phyloP scores from a whole-genome alignment of 2,113 vertebrate species.

The Ovis canadensis region DNA sequence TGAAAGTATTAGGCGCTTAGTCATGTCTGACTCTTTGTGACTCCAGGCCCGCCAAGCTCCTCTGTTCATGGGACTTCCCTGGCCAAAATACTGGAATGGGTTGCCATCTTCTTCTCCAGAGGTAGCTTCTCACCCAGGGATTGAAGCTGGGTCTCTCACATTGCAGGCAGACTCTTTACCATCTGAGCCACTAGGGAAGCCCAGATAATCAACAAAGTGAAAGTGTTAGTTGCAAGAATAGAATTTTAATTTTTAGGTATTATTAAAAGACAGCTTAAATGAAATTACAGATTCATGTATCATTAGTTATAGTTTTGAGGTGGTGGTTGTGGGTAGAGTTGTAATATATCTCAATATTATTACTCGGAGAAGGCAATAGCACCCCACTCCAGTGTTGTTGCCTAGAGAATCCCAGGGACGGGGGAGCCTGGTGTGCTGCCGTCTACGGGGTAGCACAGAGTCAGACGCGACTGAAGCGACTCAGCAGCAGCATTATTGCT shows the following conservation, averaged over 20 bases:
- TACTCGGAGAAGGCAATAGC: not conserved
- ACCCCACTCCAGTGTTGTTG: no score
- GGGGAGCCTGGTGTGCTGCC: no score
- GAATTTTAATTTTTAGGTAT: not conserved
- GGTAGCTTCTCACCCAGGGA: not conserved
- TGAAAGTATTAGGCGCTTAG: not conserved
- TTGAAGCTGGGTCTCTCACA: not conserved
- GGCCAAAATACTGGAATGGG: not conserved
- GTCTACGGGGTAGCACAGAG: no score
- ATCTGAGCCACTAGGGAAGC: not conserved
- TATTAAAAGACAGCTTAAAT: not conserved
- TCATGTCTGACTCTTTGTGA: not conserved
- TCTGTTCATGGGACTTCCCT: not conserved
- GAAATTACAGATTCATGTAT: not conserved
- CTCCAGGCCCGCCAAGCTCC: fast-evolving
- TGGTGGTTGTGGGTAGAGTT: not conserved
- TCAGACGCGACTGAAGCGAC: no score
- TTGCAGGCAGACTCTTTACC: not conserved
- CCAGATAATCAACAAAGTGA: not conserved
- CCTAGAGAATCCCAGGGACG: no score
- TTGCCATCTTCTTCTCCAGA: not conserved
- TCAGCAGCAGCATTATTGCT: not conserved
- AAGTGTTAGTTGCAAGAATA: not conserved
- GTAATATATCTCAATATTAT: not conserved
- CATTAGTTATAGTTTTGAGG: not conserved